phyloP scores from a whole-genome alignment of 2,888 invertebrate genomes.

The Gordius sp. region DNA sequence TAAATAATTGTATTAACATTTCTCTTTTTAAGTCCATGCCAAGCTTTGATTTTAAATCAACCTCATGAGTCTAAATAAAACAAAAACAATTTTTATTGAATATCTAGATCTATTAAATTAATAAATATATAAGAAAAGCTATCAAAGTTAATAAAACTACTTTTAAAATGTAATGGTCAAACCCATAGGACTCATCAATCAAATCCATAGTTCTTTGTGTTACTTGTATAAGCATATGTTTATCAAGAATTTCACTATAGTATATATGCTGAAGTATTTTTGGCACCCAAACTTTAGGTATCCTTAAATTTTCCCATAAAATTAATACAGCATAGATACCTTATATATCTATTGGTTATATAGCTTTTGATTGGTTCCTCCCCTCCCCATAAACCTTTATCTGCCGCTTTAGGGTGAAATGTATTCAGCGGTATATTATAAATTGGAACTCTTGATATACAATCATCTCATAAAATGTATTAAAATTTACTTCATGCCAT shows the following conservation, averaged over 20 bases:
- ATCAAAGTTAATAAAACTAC: constrained; percentile 29
- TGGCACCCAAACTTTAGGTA: constrained; percentile 12
- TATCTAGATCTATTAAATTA: too few species aligned
- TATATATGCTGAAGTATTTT: constrained; percentile 41
- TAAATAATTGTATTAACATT: constrained; percentile 37
- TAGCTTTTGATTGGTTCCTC: constrained; percentile 6
- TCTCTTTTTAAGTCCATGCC: constrained; percentile 58
- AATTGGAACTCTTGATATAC: not conserved
- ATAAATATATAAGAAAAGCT: not conserved
- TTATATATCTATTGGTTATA: constrained; percentile 1
- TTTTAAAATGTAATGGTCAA: constrained; percentile 72
- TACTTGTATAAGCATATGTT: constrained; percentile 50
- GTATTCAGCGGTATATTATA: constrained; percentile 5
- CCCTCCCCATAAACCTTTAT: constrained; percentile 15
- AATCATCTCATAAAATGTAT: constrained; percentile 2
- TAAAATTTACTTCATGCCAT: constrained; percentile 2
- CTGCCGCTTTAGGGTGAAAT: not conserved
- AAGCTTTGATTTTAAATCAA: constrained; percentile 58
- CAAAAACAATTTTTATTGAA: constrained; percentile 14
- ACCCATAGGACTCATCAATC: constrained; percentile 64
- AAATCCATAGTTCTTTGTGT: constrained; percentile 54
- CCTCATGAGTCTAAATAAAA: constrained; percentile 48
- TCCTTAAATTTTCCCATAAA: not conserved
- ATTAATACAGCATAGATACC: not conserved
- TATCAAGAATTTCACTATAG: constrained; percentile 62